Percentiles rank a stretch among this genome's conserved stretches.
Evolutionary conservation across 2,113 vertebrate species (phyloP).

Genomic region (Oryzias melastigma): DNA sequence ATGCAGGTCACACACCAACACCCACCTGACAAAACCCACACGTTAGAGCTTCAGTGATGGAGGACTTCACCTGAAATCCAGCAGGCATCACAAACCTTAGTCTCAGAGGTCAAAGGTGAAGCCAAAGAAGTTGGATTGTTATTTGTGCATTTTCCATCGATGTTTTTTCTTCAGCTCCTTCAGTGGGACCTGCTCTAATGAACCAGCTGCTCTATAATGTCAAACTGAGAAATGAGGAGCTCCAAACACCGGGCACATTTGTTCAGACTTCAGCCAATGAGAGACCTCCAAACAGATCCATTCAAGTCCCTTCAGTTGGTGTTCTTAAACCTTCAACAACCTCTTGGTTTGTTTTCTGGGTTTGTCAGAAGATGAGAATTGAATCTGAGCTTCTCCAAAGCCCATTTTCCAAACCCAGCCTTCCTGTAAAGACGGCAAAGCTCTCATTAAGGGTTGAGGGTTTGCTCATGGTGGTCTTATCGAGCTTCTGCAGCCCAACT

Average conservation of each 20-base stretch:
- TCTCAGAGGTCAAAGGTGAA: conserved; percentile 24
- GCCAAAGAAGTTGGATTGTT: conserved; percentile 25
- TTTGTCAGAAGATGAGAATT: conserved; percentile 20
- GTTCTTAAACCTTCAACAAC: conserved; percentile 14
- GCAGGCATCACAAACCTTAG: conserved; percentile 15
- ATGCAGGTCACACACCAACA: conserved; percentile 18
- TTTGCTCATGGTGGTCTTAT: conserved; percentile 42
- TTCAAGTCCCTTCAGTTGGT: conserved; percentile 21
- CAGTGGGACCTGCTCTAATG: conserved; percentile 37
- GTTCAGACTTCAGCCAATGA: conserved; percentile 18
- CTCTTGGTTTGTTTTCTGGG: conserved; percentile 18
- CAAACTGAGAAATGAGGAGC: conserved; percentile 14
- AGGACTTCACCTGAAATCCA: conserved; percentile 18
- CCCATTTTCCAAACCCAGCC: conserved; percentile 4
- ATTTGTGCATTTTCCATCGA: conserved; percentile 5
- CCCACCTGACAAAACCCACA: neutral
- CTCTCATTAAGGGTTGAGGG: conserved; percentile 32
- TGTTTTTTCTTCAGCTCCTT: conserved; percentile 9
- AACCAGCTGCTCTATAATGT: conserved; percentile 38
- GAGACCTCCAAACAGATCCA: conserved; percentile 9
- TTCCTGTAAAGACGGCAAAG: conserved; percentile 42
- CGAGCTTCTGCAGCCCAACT: conserved; percentile 46
- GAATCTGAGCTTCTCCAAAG: conserved; percentile 21
- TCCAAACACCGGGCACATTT: conserved; percentile 41
- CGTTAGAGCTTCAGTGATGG: conserved; percentile 9